Evolutionary conservation across 2,888 invertebrate species (phyloP).

Genomic region (Leptinotarsa tumamoca): DNA sequence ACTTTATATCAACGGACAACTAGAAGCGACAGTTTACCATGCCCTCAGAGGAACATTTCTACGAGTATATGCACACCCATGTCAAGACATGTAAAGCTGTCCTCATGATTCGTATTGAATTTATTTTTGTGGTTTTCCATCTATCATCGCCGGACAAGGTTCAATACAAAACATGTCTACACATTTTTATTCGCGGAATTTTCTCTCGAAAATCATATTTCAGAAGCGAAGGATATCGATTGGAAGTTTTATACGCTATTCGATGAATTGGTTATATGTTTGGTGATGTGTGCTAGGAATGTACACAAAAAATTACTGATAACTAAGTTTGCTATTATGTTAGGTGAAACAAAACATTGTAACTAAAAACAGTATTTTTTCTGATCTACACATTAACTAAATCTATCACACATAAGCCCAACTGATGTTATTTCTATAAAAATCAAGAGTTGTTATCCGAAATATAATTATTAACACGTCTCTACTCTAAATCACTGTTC

Average conservation of each 20-base stretch:
- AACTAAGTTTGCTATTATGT: slow-evolving; percentile 14
- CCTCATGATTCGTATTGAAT: slow-evolving; percentile 46
- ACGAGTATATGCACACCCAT: slow-evolving; percentile 6
- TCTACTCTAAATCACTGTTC: slow-evolving; percentile 42
- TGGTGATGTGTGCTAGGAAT: slow-evolving; percentile 21
- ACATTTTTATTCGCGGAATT: slow-evolving; percentile 33
- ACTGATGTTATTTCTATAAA: slow-evolving; percentile 41
- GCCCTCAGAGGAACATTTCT: neutral
- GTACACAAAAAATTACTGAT: slow-evolving; percentile 21
- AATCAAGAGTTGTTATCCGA: slow-evolving; percentile 39
- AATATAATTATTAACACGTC: slow-evolving; percentile 36
- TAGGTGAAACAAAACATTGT: slow-evolving; percentile 25
- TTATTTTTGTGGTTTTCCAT: slow-evolving; percentile 54
- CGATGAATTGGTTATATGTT: slow-evolving; percentile 28
- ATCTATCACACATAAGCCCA: slow-evolving; percentile 46
- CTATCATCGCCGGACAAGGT: slow-evolving; percentile 61
- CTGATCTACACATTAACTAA: slow-evolving; percentile 52
- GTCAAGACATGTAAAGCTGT: slow-evolving; percentile 53
- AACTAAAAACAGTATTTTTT: slow-evolving; percentile 35
- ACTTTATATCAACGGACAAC: neutral
- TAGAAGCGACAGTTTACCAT: neutral
- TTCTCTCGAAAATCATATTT: slow-evolving; percentile 38
- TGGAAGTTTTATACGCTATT: slow-evolving; percentile 36
- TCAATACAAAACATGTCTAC: slow-evolving; percentile 60
- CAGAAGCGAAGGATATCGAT: slow-evolving; percentile 41